Percentiles rank a stretch among this genome's conserved stretches.
Evolutionary conservation across 2,797 vertebrate species (phyloP).

Genomic region (Rhinatrema bivittatum): DNA sequence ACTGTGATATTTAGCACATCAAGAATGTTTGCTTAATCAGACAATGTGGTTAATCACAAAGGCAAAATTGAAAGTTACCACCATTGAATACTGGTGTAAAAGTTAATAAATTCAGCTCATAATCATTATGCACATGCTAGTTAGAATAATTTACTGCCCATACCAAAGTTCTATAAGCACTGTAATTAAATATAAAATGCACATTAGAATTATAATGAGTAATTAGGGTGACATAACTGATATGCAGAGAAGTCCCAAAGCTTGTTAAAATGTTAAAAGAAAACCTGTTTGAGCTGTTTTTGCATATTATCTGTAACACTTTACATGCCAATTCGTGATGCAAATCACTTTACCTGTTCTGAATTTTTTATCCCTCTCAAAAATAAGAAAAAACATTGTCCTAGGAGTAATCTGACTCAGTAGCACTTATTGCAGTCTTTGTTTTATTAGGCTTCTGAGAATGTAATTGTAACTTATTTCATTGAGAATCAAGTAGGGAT

Average conservation of each 20-base stretch:
- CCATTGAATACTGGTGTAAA: conserved; percentile 49
- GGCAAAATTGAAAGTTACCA: conserved; percentile 57
- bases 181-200: conserved; percentile 78
- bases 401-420: background rate
- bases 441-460: no score
- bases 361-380: conserved; percentile 16
- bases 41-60: conserved; percentile 55
- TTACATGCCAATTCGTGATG: background rate
- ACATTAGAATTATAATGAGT: conserved; percentile 68
- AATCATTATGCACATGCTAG: conserved; percentile 56
- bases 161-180: conserved; percentile 69
- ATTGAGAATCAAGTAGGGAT: no score
- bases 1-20: conserved; percentile 4
- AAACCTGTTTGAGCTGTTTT: conserved; percentile 38
- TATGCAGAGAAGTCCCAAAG: conserved; percentile 53
- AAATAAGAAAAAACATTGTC: conserved; percentile 2
- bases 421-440: background rate
- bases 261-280: conserved; percentile 61
- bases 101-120: conserved; percentile 65
- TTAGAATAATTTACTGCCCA: conserved; percentile 72
- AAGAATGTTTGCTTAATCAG: conserved; percentile 57
- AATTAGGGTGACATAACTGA: conserved; percentile 65
- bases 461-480: no score
- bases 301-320: conserved; percentile 12
- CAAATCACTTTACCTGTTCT: conserved; percentile 3